Conservation (phyloP, 2,888 invertebrate species). For the Spicauda simplicius region DNA sequence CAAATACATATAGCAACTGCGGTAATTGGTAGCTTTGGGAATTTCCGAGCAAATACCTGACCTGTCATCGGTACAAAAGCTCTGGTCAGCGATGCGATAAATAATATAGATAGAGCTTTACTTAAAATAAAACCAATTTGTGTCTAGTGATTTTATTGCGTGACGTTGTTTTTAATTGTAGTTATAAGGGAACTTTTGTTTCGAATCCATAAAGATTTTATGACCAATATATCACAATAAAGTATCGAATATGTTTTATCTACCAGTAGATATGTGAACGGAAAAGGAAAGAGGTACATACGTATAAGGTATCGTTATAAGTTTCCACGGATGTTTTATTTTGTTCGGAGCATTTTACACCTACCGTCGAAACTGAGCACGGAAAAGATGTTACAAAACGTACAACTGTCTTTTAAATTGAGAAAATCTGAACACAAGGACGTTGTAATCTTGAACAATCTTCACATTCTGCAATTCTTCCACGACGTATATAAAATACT, state of each 20-base stretch:
- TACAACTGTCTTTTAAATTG: not conserved
- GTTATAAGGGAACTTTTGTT: not conserved
- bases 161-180: not conserved
- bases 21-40: constrained; percentile 31
- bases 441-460: not conserved
- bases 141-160: not conserved
- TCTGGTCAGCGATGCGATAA: not conserved
- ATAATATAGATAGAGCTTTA: not conserved
- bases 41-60: constrained; percentile 33
- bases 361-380: not conserved
- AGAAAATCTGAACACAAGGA: not conserved
- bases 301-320: not conserved
- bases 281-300: not conserved
- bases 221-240: too few species aligned
- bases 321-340: not conserved
- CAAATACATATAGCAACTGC: constrained; percentile 9
- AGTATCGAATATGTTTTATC: not conserved
- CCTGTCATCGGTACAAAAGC: constrained; percentile 11
- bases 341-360: not conserved
- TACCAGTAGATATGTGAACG: not conserved
- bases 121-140: not conserved
- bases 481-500: not conserved
- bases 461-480: not conserved
- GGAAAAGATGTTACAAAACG: not conserved
- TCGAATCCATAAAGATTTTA: too few species aligned